These are phyloP conservation scores for Hippocampus abdominalis DNA, from an alignment of 2,113 vertebrate species.

Conservation along the genomic window DNA sequence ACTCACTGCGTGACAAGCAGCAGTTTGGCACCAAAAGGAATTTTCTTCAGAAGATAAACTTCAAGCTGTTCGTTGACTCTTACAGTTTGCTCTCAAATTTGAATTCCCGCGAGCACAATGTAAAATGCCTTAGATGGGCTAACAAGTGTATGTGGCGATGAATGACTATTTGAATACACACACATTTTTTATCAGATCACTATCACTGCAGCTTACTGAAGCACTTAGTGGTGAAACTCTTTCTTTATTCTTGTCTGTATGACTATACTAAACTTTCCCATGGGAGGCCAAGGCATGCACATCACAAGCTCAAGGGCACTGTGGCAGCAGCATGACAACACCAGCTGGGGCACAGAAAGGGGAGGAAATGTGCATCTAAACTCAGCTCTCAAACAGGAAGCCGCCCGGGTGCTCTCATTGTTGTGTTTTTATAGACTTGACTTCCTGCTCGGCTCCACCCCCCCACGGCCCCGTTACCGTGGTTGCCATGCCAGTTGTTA, in stretches of 20 bases:
- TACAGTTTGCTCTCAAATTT: no score
- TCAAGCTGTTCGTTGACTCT: no score
- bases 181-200: no score
- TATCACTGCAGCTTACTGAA: neutral
- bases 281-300: no score
- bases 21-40: no score
- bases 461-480: slow-evolving; percentile 36
- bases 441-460: slow-evolving; percentile 57
- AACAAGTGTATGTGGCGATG: no score
- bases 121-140: no score
- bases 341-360: neutral
- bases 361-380: slow-evolving; percentile 69
- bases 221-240: neutral
- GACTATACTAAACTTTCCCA: no score
- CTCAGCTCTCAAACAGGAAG: slow-evolving; percentile 70
- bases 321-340: slow-evolving; percentile 9
- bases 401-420: slow-evolving; percentile 63
- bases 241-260: neutral
- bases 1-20: no score
- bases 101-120: no score
- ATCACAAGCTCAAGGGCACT: slow-evolving; percentile 42
- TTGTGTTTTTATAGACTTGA: slow-evolving; percentile 71
- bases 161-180: no score
- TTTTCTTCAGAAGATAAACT: no score
- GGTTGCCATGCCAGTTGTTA: slow-evolving; percentile 49